These are phyloP conservation scores for Harlomillsia oculata DNA, from an alignment of 1,140 invertebrate species.

Conservation along the genomic window DNA sequence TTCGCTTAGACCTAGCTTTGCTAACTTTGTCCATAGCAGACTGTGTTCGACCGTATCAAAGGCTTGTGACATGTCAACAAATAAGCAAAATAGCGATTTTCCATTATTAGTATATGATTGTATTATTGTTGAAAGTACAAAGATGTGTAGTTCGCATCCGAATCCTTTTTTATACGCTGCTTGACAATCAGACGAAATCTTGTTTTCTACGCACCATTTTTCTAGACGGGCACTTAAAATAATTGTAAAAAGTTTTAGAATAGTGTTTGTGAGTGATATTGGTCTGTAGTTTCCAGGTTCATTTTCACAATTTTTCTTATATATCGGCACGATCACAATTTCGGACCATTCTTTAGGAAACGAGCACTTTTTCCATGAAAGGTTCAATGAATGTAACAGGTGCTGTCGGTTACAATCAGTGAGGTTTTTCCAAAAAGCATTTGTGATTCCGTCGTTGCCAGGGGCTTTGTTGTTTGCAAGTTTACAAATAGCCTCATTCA, in stretches of 20 bases:
- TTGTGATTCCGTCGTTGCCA: conserved; percentile 29
- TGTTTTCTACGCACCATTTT: conserved; percentile 3
- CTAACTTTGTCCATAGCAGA: conserved; percentile 13
- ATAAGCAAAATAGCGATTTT: conserved; percentile 9
- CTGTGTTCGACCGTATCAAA: conserved; percentile 15
- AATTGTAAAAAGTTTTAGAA: conserved; percentile 14
- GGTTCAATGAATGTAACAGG: conserved; percentile 2
- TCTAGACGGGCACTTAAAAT: conserved; percentile 2
- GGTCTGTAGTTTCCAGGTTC: conserved; percentile 15
- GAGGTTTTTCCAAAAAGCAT: conserved; percentile 26
- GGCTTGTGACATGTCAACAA: conserved; percentile 20
- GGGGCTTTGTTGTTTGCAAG: conserved; percentile 29
- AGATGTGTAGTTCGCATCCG: conserved; percentile 18
- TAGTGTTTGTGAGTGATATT: conserved; percentile 13
- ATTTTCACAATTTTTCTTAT: conserved; percentile 13
- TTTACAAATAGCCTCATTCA: conserved; percentile 16
- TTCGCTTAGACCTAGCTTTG: conserved; percentile 3
- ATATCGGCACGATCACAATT: conserved; percentile 8
- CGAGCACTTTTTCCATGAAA: neutral
- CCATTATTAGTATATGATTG: neutral
- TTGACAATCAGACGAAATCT: conserved; percentile 10
- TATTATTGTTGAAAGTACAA: conserved; percentile 10
- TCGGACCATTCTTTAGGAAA: neutral
- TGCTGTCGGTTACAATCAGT: neutral
- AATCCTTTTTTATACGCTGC: conserved; percentile 8